A percentile compares a stretch with the other conserved stretches of the same genome.
These are phyloP conservation scores for Eupithecia exiguata DNA, from an alignment of 2,888 invertebrate genomes.

Conservation along the genomic window DNA sequence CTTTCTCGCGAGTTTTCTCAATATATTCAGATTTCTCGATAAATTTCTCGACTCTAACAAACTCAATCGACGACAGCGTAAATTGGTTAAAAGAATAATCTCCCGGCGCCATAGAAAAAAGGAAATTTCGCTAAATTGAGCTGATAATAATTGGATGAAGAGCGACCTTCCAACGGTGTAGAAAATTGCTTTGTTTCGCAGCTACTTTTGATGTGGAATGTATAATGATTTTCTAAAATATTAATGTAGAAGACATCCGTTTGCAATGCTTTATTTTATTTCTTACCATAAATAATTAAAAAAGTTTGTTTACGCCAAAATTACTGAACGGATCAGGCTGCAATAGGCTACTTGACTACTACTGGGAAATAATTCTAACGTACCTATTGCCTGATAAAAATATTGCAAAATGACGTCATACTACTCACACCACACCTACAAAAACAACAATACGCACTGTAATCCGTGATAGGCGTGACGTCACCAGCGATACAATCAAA, in stretches of 20 bases:
- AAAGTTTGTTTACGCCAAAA: too few species aligned
- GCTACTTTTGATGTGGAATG: conserved; percentile 9
- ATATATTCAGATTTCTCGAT: conserved; percentile 5
- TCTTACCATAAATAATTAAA: too few species aligned
- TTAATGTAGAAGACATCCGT: not conserved
- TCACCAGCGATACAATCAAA: too few species aligned
- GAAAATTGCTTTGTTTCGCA: conserved; percentile 23
- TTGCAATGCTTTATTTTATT: too few species aligned
- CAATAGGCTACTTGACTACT: too few species aligned
- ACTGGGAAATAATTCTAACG: too few species aligned
- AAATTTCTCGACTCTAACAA: conserved; percentile 29
- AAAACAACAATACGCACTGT: too few species aligned
- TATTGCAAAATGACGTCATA: too few species aligned
- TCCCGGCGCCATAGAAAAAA: conserved; percentile 35
- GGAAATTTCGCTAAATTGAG: conserved; percentile 35
- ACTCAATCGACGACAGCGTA: conserved; percentile 32
- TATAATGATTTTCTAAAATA: conserved; percentile 12
- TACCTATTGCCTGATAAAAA: too few species aligned
- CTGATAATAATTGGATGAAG: conserved; percentile 42
- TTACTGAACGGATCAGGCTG: too few species aligned
- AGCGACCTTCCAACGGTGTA: conserved; percentile 17
- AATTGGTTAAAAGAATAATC: conserved; percentile 45
- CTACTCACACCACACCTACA: too few species aligned
- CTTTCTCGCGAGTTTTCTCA: not conserved
- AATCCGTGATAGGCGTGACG: too few species aligned